Base-by-base conservation (phyloP, 1,140 invertebrate species). In the Nephila pilipes region DNA sequence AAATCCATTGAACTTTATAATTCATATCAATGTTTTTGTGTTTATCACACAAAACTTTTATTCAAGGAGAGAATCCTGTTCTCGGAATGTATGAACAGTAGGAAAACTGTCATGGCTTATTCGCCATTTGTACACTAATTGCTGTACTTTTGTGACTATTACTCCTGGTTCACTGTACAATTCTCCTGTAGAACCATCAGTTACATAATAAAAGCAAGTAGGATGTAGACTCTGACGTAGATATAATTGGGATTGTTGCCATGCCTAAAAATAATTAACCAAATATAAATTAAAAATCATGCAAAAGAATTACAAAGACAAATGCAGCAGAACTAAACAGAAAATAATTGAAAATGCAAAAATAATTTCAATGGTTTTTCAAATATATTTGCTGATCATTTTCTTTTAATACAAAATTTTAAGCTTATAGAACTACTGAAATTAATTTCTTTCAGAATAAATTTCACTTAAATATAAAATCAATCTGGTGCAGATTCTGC, bases 161-260 rank as follows among this genome's bases (percentile, higher is more conserved):
- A 29, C 85, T 80, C 18, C 63, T 55, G 90, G 90, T 2, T 93
- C 36, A 18, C n/a, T 57, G 29, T 83, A 80, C 4, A 93, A n/a
- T 60, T 93, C 12, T 25, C n/a, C 46, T 12, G 32, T 10, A 8
- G 46, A 36, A 0, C 65, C 91, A 58, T 87, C 91, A 18, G 54
- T 22, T 8, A 87, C 25, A 38, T 38, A 87, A 22, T 93, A 85
- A 22, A 55, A 36, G 36, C 83, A 58, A 12, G 65, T 80, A 16
- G 91, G 91, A 32, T 93, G 91, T 10, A 93, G 69, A 32, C 83
- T 87, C 12, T 93, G 91, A 8, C 85, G 91, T 4, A 93, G 46
- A 60, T 93, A 80, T 8, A 93, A 54, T 20, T 93, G 91, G 58
- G 91, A 93, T 14, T 87, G 91, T 32, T 93, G 91, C 91, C 91